Conservation (phyloP, 2,888 invertebrate species). For the Frankliniella intonsa region DNA sequence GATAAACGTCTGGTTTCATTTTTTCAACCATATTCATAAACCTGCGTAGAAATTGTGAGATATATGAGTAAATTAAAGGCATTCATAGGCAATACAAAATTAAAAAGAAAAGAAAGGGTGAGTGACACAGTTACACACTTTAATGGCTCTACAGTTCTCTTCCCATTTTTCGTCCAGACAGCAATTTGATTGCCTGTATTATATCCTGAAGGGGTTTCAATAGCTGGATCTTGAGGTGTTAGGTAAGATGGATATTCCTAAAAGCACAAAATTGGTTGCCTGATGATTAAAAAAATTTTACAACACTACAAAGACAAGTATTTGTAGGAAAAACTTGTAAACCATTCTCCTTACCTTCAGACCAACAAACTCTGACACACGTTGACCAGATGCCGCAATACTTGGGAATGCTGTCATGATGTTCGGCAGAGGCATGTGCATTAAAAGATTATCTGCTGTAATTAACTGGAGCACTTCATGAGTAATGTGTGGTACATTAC, state of each 20-base stretch:
- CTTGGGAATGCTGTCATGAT: conserved; percentile 62
- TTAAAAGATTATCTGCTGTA: conserved; percentile 55
- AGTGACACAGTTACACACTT: conserved; percentile 46
- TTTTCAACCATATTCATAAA: conserved; percentile 74
- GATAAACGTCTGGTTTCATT: conserved; percentile 76
- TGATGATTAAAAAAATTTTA: background rate
- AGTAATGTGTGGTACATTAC: conserved; percentile 76
- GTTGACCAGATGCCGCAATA: conserved; percentile 58
- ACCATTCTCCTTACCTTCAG: conserved; percentile 45
- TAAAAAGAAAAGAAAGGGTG: background rate
- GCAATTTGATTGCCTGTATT: conserved; percentile 67
- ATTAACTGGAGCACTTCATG: conserved; percentile 67
- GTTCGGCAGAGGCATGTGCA: conserved; percentile 69
- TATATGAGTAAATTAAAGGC: background rate
- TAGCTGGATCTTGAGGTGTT: conserved; percentile 67
- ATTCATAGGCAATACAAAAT: conserved; percentile 16
- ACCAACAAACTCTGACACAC: conserved; percentile 65
- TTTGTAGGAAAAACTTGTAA: conserved; percentile 26
- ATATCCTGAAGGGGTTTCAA: conserved; percentile 61
- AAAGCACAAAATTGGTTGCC: conserved; percentile 35
- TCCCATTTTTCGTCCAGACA: conserved; percentile 74
- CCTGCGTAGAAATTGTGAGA: conserved; percentile 44
- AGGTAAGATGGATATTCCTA: conserved; percentile 51
- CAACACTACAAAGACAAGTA: conserved; percentile 26
- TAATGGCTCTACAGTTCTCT: conserved; percentile 59